Evolutionary conservation across 2,113 vertebrate species (phyloP).

Genomic region (Pleuronectes platessa): DNA sequence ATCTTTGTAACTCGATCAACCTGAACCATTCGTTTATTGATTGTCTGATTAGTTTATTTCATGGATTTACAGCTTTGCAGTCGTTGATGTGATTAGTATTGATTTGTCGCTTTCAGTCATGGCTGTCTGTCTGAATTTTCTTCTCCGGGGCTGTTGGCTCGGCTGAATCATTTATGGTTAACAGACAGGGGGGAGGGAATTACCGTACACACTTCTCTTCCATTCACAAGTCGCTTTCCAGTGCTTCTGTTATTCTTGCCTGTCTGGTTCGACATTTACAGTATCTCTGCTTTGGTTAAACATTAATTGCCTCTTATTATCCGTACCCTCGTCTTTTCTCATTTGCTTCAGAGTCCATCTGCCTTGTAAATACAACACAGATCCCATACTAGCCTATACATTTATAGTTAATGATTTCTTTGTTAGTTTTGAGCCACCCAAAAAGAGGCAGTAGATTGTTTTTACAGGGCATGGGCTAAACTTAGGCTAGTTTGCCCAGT

Average conservation of each 20-base stretch:
- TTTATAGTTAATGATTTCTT: constrained; percentile 65
- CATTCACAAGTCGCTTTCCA: constrained; percentile 48
- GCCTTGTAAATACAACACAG: constrained; percentile 39
- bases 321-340: constrained; percentile 51
- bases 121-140: constrained; percentile 30
- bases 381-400: constrained; percentile 41
- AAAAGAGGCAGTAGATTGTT: constrained; percentile 62
- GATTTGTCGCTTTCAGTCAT: constrained; percentile 41
- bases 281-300: constrained; percentile 68
- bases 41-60: constrained; percentile 37
- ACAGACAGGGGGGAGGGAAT: constrained; percentile 20
- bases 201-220: constrained; percentile 19
- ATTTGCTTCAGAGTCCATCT: constrained; percentile 35
- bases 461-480: constrained; percentile 70
- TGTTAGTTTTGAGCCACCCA: constrained; percentile 64
- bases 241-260: constrained; percentile 54
- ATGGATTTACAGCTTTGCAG: constrained; percentile 32
- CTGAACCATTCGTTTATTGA: constrained; percentile 51
- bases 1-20: constrained; percentile 35
- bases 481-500: constrained; percentile 76
- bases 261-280: constrained; percentile 70
- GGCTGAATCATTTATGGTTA: constrained; percentile 48
- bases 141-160: constrained; percentile 24
- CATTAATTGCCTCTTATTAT: constrained; percentile 73
- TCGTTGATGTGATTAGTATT: constrained; percentile 49